These are phyloP conservation scores for Daubentonia madagascariensis DNA, from an alignment of 2,113 vertebrate species.

Conservation along the genomic window DNA sequence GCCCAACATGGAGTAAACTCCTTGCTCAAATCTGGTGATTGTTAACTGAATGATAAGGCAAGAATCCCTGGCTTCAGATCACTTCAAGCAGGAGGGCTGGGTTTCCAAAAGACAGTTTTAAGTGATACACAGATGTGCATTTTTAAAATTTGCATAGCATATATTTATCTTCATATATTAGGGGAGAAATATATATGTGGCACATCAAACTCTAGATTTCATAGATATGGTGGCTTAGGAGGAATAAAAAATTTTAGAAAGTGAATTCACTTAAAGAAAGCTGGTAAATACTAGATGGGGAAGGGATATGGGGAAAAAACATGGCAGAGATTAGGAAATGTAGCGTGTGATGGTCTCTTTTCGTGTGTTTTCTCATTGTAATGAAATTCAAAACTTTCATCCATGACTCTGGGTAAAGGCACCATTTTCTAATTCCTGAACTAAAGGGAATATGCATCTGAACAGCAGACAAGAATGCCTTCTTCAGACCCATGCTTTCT, in stretches of 20 bases:
- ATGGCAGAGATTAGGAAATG: too few species aligned
- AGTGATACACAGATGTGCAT: neutral
- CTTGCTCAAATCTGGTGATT: neutral
- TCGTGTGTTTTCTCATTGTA: neutral
- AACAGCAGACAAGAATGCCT: conserved; percentile 23
- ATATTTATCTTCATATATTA: neutral
- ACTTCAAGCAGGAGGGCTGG: neutral
- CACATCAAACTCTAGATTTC: neutral
- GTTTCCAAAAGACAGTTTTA: neutral
- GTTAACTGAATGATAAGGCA: neutral
- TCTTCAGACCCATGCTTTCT: neutral
- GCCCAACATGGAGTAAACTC: too few species aligned
- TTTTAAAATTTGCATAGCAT: neutral
- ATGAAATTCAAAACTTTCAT: neutral
- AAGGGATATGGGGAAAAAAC: too few species aligned
- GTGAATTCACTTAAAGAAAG: neutral
- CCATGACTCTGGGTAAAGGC: neutral
- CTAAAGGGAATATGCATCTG: neutral
- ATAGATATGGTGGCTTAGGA: neutral
- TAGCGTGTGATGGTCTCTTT: neutral
- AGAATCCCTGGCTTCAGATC: neutral
- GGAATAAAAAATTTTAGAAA: neutral
- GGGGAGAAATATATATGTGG: neutral
- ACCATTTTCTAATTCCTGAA: neutral
- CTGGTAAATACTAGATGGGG: neutral